Evolutionary conservation across 2,113 vertebrate species (phyloP), one percentile per base, ranked within the genome.

Genomic region (Tragelaphus buxtoni): DNA sequence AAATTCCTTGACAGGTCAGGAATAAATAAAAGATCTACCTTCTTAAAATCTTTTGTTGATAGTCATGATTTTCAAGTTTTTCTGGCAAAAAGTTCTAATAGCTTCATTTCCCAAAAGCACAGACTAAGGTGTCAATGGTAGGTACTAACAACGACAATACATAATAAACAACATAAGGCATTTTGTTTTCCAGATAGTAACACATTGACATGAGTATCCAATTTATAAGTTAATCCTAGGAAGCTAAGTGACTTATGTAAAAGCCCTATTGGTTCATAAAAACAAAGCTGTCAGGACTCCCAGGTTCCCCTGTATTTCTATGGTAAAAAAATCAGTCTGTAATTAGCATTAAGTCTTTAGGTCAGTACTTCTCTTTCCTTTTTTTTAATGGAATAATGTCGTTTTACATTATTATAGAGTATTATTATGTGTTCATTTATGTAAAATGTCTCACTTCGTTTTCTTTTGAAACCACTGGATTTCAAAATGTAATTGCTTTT

Each of bases 391-490:
- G 10, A 83, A 90, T 74, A 77, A 89, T 63, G 60, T 65, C 47
- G 82, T 81, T 72, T 93, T 98, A 76, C 93, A 93, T 92, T 56
- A 90, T 18, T 91, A 91, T 85, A 97, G 32, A 94, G 20, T 26
- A 56, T 28, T 45, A 53, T 11, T 47, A 87, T 22, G 24, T 92
- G 7, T 55, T 39, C 45, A 92, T 91, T 81, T 97, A 76, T 84
- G 51, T 65, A 96, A 96, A 53, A 53, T 76, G 53, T 47, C 94
- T 96, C 69, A 88, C 8, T 94, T 95, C 32, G 3, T 69, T 79
- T 63, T 55, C 42, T 90, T 89, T 89, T 95, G 53, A 84, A 96
- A 53, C 82, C 49, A 47, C 0, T 90, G n/a, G 11, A 81, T 60
- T 95, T 51, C 47, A 93, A 88, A 97, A 77, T 58, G 55, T 55